These are phyloP conservation scores for Neodiprion lecontei DNA, from an alignment of 1,140 invertebrate species.

Conservation along the genomic window DNA sequence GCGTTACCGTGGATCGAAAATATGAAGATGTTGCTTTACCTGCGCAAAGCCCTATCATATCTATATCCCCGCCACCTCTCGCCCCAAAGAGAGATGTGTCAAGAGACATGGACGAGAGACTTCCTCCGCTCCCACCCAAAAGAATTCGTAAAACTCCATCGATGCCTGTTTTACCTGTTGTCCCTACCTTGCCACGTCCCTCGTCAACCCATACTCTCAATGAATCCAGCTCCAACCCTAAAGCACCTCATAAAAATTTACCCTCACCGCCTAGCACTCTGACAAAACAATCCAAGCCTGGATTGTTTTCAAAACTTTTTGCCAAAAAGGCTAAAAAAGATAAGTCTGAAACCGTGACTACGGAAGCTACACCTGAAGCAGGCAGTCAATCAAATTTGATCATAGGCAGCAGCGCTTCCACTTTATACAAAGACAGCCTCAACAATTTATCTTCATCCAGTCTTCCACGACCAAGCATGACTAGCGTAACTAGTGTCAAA, in stretches of 20 bases:
- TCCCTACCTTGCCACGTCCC: constrained; percentile 42
- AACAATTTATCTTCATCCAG: constrained; percentile 27
- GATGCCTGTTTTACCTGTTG: constrained; percentile 41
- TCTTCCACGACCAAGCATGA: constrained; percentile 35
- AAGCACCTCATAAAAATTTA: constrained; percentile 52
- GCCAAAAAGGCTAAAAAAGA: constrained; percentile 59
- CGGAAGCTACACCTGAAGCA: constrained; percentile 16
- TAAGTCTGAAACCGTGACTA: constrained; percentile 40
- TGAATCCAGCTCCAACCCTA: constrained; percentile 27
- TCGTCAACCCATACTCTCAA: constrained; percentile 55
- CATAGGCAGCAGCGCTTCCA: constrained; percentile 31
- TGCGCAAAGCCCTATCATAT: constrained; percentile 22
- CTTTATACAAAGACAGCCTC: constrained; percentile 23
- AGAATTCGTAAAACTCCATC: constrained; percentile 71
- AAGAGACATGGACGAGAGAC: constrained; percentile 63
- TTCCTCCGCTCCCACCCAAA: constrained; percentile 82
- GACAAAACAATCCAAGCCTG: constrained; percentile 66
- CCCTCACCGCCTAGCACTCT: constrained; percentile 57
- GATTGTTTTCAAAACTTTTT: constrained; percentile 74
- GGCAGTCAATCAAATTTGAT: constrained; percentile 31
- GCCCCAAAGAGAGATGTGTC: constrained; percentile 59
- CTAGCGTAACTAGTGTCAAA: constrained; percentile 36
- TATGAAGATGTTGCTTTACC: constrained; percentile 63
- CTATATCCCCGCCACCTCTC: constrained; percentile 36
- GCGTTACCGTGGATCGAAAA: constrained; percentile 56